Evolutionary conservation across 2,113 vertebrate genomes (phyloP).

Genomic region (Phainopepla nitens): DNA sequence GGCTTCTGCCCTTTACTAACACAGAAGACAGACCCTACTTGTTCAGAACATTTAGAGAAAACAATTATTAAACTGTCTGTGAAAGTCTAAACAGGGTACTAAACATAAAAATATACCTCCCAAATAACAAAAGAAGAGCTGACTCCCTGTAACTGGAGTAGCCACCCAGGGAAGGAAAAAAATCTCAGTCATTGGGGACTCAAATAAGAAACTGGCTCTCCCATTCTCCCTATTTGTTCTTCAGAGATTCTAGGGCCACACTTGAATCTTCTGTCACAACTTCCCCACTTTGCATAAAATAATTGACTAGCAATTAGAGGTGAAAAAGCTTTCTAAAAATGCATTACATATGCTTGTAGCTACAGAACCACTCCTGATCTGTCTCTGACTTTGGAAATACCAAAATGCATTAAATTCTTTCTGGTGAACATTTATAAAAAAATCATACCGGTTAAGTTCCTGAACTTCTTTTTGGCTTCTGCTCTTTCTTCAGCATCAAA

Average conservation of each 20-base stretch:
- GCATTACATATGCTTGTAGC: background rate
- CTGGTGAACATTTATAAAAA: background rate
- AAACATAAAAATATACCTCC: background rate
- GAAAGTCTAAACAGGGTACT: background rate
- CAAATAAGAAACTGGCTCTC: background rate
- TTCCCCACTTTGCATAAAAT: background rate
- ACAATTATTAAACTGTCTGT: background rate
- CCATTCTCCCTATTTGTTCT: background rate
- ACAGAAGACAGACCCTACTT: background rate
- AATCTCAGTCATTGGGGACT: background rate
- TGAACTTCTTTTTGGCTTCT: slow-evolving; percentile 92
- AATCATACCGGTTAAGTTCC: slow-evolving; percentile 80
- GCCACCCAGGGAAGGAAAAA: background rate
- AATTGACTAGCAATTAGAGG: background rate
- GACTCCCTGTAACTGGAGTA: background rate
- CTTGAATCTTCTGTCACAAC: background rate
- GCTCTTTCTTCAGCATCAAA: slow-evolving; percentile 94
- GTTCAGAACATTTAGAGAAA: background rate
- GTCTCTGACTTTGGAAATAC: background rate
- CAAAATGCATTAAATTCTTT: background rate
- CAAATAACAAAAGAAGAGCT: background rate
- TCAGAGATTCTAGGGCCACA: background rate
- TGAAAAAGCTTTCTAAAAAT: background rate
- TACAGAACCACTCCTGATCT: background rate
- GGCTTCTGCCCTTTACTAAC: background rate